Evolutionary conservation across 2,797 vertebrate species (phyloP).

Genomic region (Typhlichthys subterraneus): DNA sequence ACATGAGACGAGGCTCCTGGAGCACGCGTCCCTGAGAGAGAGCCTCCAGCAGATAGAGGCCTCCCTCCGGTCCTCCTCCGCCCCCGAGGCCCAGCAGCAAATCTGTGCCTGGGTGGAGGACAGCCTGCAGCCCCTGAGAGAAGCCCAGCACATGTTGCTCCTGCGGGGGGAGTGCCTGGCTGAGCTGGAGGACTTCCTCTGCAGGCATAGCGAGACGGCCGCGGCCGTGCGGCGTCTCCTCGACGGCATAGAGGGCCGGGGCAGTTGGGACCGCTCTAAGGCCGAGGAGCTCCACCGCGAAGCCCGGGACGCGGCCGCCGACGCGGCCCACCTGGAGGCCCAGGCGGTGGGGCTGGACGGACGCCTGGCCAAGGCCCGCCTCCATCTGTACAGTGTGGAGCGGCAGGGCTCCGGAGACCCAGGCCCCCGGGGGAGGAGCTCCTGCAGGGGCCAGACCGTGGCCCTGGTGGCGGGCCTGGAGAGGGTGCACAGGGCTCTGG

Average conservation of each 20-base stretch:
- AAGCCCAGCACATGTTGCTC: constrained; percentile 81
- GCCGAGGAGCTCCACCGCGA: constrained; percentile 81
- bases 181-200: constrained; percentile 79
- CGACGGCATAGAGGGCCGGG: constrained; percentile 81
- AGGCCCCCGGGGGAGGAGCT: constrained; percentile 78
- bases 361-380: constrained; percentile 87
- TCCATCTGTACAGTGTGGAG: constrained; percentile 76
- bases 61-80: constrained; percentile 75
- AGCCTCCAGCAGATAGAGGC: constrained; percentile 77
- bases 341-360: constrained; percentile 84
- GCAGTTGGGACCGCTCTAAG: constrained; percentile 84
- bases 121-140: constrained; percentile 85
- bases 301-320: constrained; percentile 73
- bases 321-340: constrained; percentile 81
- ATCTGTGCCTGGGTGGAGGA: constrained; percentile 85
- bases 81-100: constrained; percentile 77
- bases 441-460: constrained; percentile 82
- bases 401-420: constrained; percentile 73
- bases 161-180: constrained; percentile 79
- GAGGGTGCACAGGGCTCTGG: constrained; percentile 80
- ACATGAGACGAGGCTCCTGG: constrained; percentile 75
- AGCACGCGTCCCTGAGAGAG: constrained; percentile 68
- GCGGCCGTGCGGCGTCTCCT: constrained; percentile 73
- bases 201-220: constrained; percentile 62
- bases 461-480: constrained; percentile 78